Conservation (phyloP, 2,113 vertebrate species). For the Chionomys nivalis region DNA sequence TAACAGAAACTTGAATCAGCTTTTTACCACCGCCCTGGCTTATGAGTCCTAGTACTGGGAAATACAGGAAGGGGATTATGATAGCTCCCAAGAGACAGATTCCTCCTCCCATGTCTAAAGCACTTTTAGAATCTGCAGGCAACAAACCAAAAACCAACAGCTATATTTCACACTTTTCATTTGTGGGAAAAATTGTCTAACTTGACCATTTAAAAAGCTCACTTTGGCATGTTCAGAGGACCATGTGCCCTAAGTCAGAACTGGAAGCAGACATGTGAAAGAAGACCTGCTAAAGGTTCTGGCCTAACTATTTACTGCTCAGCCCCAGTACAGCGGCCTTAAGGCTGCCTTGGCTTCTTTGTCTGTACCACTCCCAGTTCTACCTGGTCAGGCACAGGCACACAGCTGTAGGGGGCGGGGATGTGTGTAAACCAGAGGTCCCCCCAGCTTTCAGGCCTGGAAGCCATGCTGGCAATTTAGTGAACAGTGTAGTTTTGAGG, state of each 20-base stretch:
- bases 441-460: not conserved
- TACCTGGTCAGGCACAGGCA: fast-evolving
- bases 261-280: not conserved
- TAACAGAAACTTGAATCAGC: not conserved
- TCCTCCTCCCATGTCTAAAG: not conserved
- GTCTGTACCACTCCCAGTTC: not conserved
- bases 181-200: not conserved
- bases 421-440: not conserved
- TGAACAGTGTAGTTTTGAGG: not conserved
- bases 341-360: not conserved
- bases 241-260: not conserved
- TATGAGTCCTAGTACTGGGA: not conserved
- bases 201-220: not conserved
- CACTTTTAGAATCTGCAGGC: not conserved
- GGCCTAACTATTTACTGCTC: not conserved
- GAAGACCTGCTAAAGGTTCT: not conserved
- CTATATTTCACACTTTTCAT: not conserved
- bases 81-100: not conserved
- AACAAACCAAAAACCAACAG: not conserved
- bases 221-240: no score
- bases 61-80: no score
- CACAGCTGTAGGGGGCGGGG: not conserved
- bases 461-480: no score
- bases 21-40: not conserved
- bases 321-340: not conserved